Evolutionary conservation across 2,113 vertebrate genomes (phyloP).

Genomic region (Scomber japonicus): DNA sequence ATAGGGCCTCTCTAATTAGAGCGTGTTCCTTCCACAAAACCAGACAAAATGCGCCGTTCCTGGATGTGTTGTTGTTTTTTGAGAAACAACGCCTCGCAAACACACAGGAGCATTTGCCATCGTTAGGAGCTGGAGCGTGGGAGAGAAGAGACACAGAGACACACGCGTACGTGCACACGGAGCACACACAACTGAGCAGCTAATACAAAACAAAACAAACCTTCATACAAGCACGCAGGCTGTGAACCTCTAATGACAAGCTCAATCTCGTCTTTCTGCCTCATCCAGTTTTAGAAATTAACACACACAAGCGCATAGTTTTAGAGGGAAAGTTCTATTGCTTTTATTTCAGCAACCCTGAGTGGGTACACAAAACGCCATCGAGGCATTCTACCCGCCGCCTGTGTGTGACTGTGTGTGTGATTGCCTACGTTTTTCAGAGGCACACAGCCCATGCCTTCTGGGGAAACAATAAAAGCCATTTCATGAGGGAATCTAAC

Average conservation of each 20-base stretch:
- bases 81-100: conserved; percentile 78
- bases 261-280: conserved; percentile 83
- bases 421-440: conserved; percentile 49
- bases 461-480: conserved; percentile 81
- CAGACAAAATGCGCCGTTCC: conserved; percentile 77
- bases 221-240: conserved; percentile 77
- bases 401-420: conserved; percentile 30
- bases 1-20: conserved; percentile 86
- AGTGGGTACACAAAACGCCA: conserved; percentile 77
- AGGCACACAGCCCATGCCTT: conserved; percentile 75
- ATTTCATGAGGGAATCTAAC: conserved; percentile 77
- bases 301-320: conserved; percentile 68
- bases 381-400: conserved; percentile 69
- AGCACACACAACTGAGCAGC: conserved; percentile 59
- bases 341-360: conserved; percentile 76
- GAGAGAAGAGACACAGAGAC: conserved; percentile 71
- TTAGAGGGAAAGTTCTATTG: conserved; percentile 76
- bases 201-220: conserved; percentile 82
- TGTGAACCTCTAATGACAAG: conserved; percentile 83
- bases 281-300: conserved; percentile 87
- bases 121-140: conserved; percentile 82
- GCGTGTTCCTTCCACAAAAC: conserved; percentile 78
- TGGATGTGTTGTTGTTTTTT: conserved; percentile 83
- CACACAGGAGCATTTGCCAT: conserved; percentile 80
- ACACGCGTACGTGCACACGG: conserved; percentile 23